Evolutionary conservation across 2,888 invertebrate genomes (phyloP).

Genomic region (Cylloceria caligata): DNA sequence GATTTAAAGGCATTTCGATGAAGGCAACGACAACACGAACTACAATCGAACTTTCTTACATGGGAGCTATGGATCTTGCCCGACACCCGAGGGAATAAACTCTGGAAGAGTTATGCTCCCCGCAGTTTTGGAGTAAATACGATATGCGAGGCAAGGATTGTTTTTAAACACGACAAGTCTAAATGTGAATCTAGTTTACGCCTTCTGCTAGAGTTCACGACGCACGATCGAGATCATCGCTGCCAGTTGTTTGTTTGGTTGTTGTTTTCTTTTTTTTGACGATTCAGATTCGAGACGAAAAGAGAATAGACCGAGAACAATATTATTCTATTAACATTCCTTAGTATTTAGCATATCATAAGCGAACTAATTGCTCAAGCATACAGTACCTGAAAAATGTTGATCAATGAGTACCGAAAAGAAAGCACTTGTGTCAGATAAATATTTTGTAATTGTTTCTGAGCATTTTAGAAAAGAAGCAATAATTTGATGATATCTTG

Average conservation of each 20-base stretch:
- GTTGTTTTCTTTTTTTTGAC: not conserved
- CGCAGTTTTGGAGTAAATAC: conserved; percentile 26
- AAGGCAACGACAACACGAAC: conserved; percentile 9
- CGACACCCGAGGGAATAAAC: conserved; percentile 32
- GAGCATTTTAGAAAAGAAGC: not conserved
- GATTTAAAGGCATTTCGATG: conserved; percentile 12
- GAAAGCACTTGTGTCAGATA: not conserved
- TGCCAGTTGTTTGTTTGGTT: conserved; percentile 18
- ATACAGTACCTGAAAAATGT: conserved; percentile 55
- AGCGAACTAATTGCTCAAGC: conserved; percentile 51
- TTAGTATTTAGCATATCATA: conserved; percentile 4
- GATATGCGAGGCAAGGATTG: conserved; percentile 75
- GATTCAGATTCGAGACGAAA: not conserved
- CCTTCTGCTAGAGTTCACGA: conserved; percentile 67
- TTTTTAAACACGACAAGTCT: conserved; percentile 66
- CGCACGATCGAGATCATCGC: conserved; percentile 18
- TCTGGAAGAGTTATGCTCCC: conserved; percentile 2
- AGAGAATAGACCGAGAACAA: not conserved
- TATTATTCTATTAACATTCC: conserved; percentile 51
- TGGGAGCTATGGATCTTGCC: not conserved
- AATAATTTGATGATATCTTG: conserved; percentile 56
- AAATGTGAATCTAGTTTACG: conserved; percentile 74
- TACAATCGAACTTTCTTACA: not conserved
- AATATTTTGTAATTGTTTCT: not conserved
- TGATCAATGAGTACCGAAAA: not conserved